Base-by-base conservation (phyloP, 2,888 invertebrate species). In the Diploptera punctata region DNA sequence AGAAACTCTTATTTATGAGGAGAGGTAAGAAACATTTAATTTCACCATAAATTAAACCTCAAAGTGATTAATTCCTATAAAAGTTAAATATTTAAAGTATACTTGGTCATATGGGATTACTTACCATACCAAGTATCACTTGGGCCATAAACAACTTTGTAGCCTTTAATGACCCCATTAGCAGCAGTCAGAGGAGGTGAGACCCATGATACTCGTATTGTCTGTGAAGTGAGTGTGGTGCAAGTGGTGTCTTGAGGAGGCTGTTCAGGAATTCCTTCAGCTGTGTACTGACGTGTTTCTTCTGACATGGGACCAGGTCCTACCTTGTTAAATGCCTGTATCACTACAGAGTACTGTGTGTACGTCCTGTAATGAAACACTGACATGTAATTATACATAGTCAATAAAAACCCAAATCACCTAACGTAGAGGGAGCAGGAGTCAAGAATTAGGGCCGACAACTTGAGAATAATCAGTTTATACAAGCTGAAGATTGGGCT, bases 121-220 rank as follows among this genome's bases (percentile, higher is more conserved):
- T 88, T 85, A 93, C 93, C 95, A 86, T 94, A 95, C 96, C 96
- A 96, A 76, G 92, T 90, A 76, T 95, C 94, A 77, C 94, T 94
- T 52, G 96, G 94, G 77, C 95, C 95, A 80, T 95, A 96, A 73
- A 96, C 90, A 73, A 96, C 95, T 84, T 97, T 97, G 86, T 98
- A 98, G 16, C 97, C 97, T 82, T 97, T 96, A 80, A 98, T 95
- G 49, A 97, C 92, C 76, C 98, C 98, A 81, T 98, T 97, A 57
- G 97, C 95, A 43, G 95, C 91, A 75, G 92, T 93, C 1, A 96
- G 87, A 47, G 97, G 95, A 0, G 98, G 98, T 0, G 97, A 95
- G 0, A 94, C 92, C 98, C 98, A 98, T 24, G 94, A 93, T 2
- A 98, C 95, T 72, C 96, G 89, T 79, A 98, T 95, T 1, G 96